Conservation (phyloP, 2,797 vertebrate species). For the Tamandua tetradactyla region DNA sequence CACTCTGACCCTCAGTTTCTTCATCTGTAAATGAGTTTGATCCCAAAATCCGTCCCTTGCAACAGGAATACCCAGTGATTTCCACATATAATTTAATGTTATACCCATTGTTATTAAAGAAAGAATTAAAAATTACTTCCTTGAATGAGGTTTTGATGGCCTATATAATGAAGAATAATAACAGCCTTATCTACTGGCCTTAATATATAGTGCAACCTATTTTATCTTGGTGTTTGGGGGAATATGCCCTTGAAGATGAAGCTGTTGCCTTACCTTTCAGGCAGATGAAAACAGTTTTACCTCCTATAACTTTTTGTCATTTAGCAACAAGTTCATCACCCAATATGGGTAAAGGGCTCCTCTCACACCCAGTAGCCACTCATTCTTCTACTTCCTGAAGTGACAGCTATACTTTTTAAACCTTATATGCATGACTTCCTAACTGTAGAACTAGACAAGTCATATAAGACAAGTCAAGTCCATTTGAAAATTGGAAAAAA, state of each 20-base stretch:
- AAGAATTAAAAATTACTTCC: background rate
- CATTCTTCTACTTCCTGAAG: background rate
- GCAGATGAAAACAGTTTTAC: background rate
- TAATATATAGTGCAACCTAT: background rate
- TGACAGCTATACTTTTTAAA: background rate
- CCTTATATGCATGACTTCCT: background rate
- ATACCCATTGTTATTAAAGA: background rate
- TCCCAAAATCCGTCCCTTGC: background rate
- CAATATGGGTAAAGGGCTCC: background rate
- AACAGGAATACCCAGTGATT: background rate
- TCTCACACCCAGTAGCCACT: background rate
- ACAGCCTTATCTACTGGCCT: background rate
- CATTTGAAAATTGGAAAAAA: background rate
- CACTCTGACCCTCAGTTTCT: background rate
- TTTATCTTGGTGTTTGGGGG: background rate
- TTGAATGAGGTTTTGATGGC: background rate
- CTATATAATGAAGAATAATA: background rate
- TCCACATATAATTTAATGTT: background rate
- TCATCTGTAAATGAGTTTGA: background rate
- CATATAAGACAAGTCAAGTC: background rate
- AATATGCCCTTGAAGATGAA: background rate
- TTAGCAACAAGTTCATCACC: background rate
- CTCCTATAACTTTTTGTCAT: background rate
- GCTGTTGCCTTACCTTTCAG: background rate
- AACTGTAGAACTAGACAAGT: background rate